Evolutionary conservation across 2,113 vertebrate genomes (phyloP).

Genomic region (Sakesphorus luctuosus): DNA sequence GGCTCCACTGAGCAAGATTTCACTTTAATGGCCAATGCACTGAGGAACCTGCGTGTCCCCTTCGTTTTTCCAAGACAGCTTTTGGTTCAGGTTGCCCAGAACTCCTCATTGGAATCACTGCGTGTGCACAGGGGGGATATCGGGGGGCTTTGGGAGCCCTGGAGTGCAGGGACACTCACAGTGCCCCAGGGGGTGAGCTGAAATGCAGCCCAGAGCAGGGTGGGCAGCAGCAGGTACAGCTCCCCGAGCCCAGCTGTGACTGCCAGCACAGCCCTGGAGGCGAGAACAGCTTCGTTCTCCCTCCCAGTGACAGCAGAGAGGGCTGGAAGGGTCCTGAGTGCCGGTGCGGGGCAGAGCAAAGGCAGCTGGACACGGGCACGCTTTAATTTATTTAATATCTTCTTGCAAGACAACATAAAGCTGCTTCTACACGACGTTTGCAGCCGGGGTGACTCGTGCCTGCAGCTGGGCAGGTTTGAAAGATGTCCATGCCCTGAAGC

Average conservation of each 20-base stretch:
- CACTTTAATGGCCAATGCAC: neutral
- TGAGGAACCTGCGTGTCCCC: neutral
- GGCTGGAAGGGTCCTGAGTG: neutral
- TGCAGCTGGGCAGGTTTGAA: neutral
- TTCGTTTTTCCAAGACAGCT: neutral
- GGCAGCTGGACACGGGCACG: neutral
- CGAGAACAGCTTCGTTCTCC: neutral
- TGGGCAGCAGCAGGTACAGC: neutral
- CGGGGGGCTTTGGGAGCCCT: neutral
- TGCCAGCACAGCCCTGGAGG: neutral
- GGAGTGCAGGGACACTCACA: neutral
- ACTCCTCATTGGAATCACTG: neutral
- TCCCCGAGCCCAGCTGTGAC: neutral
- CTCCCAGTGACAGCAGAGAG: neutral
- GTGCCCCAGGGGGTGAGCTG: neutral
- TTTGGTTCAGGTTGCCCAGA: neutral
- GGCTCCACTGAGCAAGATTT: neutral
- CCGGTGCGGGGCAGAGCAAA: neutral
- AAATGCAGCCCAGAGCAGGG: neutral
- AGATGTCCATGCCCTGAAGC: neutral
- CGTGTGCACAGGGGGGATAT: neutral
- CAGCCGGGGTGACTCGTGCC: neutral
- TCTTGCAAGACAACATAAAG: neutral
- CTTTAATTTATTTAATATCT: neutral
- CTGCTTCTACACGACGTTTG: neutral